Evolutionary conservation across 2,888 invertebrate genomes (phyloP).

Genomic region (Pandemis corylana): DNA sequence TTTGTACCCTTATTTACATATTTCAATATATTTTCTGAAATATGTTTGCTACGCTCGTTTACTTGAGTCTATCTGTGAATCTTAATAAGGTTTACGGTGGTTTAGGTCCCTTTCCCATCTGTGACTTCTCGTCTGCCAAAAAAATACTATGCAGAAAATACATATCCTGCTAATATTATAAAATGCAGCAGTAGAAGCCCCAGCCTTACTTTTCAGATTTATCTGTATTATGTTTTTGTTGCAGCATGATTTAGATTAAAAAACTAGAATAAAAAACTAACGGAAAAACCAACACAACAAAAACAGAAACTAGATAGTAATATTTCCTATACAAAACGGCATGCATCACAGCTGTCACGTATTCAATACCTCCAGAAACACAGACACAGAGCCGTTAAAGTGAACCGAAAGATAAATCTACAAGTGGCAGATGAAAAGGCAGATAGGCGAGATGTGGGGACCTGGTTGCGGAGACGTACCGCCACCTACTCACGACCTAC

Average conservation of each 20-base stretch:
- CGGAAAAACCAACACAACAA: too few species aligned
- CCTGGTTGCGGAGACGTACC: constrained; percentile 12
- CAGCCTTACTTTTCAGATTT: too few species aligned
- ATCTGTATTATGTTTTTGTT: too few species aligned
- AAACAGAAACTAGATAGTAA: too few species aligned
- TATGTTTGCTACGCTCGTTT: constrained; percentile 44
- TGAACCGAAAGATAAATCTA: constrained; percentile 15
- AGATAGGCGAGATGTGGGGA: constrained; percentile 12
- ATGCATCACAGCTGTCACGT: neutral
- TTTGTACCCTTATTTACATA: constrained; percentile 45
- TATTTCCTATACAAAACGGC: neutral
- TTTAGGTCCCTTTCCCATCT: constrained; percentile 8
- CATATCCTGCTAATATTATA: too few species aligned
- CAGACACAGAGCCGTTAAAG: neutral
- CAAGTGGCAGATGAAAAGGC: constrained; percentile 23
- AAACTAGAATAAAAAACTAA: too few species aligned
- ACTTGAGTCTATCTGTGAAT: constrained; percentile 46
- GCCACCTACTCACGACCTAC: constrained; percentile 6
- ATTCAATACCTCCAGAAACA: neutral
- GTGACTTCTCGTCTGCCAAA: constrained; percentile 2
- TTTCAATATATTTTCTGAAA: constrained; percentile 46
- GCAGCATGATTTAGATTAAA: too few species aligned
- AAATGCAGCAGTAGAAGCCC: too few species aligned
- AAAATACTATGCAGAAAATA: neutral
- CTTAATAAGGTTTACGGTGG: constrained; percentile 43